Conservation (phyloP, 2,113 vertebrate species). For the Cebus imitator region DNA sequence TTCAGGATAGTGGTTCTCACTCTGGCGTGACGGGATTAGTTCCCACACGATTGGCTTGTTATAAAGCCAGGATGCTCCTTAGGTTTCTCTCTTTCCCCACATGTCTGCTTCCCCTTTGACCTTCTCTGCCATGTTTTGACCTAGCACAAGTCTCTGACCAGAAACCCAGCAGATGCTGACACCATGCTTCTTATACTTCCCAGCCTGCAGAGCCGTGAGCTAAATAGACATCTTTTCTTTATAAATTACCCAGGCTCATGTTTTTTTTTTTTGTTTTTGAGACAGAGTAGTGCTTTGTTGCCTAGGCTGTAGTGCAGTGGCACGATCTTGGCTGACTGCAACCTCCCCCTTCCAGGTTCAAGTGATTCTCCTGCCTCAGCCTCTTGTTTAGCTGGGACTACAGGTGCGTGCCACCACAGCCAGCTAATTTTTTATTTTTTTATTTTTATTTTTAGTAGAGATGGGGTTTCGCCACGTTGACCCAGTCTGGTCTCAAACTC, state of each 20-base stretch:
- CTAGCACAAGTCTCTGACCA: background rate
- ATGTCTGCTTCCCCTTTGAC: background rate
- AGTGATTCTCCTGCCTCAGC: too few species aligned
- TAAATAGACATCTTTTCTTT: background rate
- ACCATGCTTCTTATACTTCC: background rate
- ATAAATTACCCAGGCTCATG: background rate
- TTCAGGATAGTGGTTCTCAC: background rate
- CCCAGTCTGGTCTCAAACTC: too few species aligned
- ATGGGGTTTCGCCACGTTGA: too few species aligned
- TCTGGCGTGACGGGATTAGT: background rate
- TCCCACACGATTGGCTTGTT: background rate
- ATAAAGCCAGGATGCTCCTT: background rate
- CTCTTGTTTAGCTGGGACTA: too few species aligned
- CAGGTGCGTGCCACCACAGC: too few species aligned
- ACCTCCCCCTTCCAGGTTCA: too few species aligned
- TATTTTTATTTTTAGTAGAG: too few species aligned
- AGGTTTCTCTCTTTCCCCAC: background rate
- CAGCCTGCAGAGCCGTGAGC: background rate
- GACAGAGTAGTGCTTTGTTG: too few species aligned
- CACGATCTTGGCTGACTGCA: too few species aligned
- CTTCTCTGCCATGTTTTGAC: background rate
- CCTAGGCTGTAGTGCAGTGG: too few species aligned
- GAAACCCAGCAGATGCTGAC: background rate
- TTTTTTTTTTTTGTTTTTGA: too few species aligned
- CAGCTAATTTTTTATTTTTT: too few species aligned